phyloP scores from a whole-genome alignment of 2,888 invertebrate genomes.

The Ceratothoa steindachneri region DNA sequence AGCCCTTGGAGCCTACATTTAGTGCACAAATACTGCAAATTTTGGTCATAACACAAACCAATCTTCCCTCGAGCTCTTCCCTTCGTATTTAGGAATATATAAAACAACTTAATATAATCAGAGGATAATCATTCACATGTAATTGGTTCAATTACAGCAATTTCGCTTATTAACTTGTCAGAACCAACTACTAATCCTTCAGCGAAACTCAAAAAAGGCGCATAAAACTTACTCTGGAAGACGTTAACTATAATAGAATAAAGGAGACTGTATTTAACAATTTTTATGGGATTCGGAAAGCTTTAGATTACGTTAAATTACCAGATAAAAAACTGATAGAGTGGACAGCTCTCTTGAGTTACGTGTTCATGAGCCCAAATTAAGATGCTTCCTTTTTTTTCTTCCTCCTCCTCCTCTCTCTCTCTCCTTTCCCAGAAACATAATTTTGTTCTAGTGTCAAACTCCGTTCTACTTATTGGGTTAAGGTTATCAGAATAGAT shows the following conservation, averaged over 20 bases:
- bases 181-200: slow-evolving; percentile 6
- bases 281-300: slow-evolving; percentile 9
- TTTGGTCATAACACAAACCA: not conserved
- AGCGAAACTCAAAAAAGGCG: not conserved
- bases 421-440: no score
- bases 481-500: no score
- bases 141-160: not conserved
- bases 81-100: not conserved
- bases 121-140: not conserved
- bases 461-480: no score
- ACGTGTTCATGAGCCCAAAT: not conserved
- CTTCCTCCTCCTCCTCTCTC: no score
- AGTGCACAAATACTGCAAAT: not conserved
- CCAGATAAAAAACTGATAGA: not conserved
- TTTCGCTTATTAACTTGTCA: not conserved
- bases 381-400: not conserved
- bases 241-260: not conserved
- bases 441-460: no score
- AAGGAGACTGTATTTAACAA: not conserved
- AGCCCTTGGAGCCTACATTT: not conserved
- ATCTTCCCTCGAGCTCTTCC: not conserved
- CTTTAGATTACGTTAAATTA: not conserved
- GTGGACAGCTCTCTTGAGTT: not conserved
- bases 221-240: not conserved
- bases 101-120: slow-evolving; percentile 9